These are phyloP conservation scores for Rousettus madagascariensis DNA, from an alignment of 2,797 vertebrate species.

Conservation along the genomic window DNA sequence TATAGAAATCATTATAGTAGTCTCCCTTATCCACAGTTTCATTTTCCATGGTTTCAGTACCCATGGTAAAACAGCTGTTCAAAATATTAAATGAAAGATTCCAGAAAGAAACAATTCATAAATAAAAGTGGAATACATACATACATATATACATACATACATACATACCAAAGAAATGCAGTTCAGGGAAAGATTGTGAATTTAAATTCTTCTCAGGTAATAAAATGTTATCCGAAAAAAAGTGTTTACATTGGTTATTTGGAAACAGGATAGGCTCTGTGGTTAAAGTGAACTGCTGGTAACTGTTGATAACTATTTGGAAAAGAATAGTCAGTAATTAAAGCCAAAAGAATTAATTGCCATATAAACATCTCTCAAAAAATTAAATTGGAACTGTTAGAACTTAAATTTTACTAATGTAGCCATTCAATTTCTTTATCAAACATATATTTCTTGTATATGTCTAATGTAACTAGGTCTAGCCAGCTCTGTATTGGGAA, in stretches of 20 bases:
- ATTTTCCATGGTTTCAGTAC: neutral
- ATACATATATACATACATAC: too few species aligned
- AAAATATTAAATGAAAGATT: neutral
- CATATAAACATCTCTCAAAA: conserved; percentile 17
- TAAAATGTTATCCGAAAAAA: neutral
- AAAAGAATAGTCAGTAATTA: neutral
- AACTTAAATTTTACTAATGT: neutral
- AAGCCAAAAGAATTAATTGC: neutral
- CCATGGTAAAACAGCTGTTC: neutral
- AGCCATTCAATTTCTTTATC: neutral
- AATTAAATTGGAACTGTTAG: neutral
- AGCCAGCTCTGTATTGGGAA: neutral
- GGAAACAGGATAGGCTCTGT: neutral
- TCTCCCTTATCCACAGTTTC: neutral
- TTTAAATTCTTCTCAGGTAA: neutral
- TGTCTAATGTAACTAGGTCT: neutral
- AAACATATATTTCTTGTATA: neutral
- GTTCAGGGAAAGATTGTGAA: neutral
- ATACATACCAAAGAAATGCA: neutral
- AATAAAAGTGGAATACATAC: neutral
- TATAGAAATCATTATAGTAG: neutral
- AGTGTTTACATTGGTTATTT: neutral
- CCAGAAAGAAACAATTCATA: neutral
- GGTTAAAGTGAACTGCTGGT: neutral
- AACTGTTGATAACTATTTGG: neutral